Percentiles rank a stretch among this genome's conserved stretches.
Conservation (phyloP, 2,797 vertebrate species). For the Pantherophis alleghaniensis region DNA sequence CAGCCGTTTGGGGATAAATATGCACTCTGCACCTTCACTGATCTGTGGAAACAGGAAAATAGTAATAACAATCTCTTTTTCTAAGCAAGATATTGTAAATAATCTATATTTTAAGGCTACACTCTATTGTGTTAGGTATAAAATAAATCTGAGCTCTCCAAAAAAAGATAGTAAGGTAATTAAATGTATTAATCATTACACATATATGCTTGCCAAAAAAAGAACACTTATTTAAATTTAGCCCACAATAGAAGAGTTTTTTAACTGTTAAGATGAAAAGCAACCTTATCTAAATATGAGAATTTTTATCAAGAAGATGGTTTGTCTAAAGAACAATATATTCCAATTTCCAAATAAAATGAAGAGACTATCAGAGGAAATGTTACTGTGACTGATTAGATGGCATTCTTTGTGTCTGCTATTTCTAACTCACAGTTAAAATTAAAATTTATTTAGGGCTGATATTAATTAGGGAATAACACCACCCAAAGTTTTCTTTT, state of each 20-base stretch:
- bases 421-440: background rate
- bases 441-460: background rate
- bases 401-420: background rate
- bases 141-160: background rate
- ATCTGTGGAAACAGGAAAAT: constrained; percentile 36
- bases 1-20: constrained; percentile 51
- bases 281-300: background rate
- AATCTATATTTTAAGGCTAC: background rate
- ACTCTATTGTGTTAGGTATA: background rate
- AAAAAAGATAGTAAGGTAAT: too few relatives aligned
- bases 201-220: background rate
- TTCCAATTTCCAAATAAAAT: background rate
- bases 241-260: background rate
- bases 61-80: background rate
- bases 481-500: background rate
- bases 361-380: background rate
- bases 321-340: background rate
- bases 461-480: background rate
- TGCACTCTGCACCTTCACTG: constrained; percentile 49
- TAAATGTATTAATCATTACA: background rate
- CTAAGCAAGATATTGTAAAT: background rate
- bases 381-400: too few relatives aligned
- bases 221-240: constrained; percentile 2
- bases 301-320: background rate
- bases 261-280: background rate